A percentile compares a stretch with the other conserved stretches of the same genome.
Evolutionary conservation across 2,797 vertebrate species (phyloP).

Genomic region (Carcharodon carcharias): DNA sequence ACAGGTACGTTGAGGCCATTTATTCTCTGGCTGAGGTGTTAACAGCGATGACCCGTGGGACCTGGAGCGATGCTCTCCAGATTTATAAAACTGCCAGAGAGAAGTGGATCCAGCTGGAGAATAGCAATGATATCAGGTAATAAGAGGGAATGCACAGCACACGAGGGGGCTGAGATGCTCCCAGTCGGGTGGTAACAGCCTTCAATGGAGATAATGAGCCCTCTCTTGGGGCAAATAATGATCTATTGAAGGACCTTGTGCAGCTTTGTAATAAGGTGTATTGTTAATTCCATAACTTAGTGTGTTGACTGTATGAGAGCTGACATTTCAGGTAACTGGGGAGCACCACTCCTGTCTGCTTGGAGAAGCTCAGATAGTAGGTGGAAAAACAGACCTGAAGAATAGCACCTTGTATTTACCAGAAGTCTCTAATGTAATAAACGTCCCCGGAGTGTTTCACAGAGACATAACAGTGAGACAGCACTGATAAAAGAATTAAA

Average conservation of each 20-base stretch:
- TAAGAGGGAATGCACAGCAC: neutral
- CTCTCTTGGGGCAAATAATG: neutral
- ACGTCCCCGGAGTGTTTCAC: neutral
- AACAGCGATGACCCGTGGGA: conserved; percentile 67
- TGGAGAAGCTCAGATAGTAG: too few relatives aligned
- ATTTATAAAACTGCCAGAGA: conserved; percentile 65
- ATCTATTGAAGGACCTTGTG: neutral
- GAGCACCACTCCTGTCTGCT: too few relatives aligned
- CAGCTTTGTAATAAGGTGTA: neutral
- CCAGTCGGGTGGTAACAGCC: neutral
- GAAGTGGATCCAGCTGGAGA: conserved; percentile 64
- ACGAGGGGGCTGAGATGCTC: neutral
- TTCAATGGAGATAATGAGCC: neutral
- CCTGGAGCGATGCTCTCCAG: conserved; percentile 73
- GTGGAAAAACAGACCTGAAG: neutral
- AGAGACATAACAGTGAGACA: neutral
- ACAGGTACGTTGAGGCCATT: conserved; percentile 72
- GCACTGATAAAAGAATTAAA: neutral
- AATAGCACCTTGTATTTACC: neutral
- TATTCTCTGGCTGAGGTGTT: conserved; percentile 70
- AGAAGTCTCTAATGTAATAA: neutral
- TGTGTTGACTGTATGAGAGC: neutral
- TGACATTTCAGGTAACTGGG: neutral
- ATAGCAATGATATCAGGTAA: conserved; percentile 70
- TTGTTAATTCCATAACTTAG: neutral